Evolutionary conservation across 2,888 invertebrate genomes (phyloP).

Genomic region (Callinectes sapidus): DNA sequence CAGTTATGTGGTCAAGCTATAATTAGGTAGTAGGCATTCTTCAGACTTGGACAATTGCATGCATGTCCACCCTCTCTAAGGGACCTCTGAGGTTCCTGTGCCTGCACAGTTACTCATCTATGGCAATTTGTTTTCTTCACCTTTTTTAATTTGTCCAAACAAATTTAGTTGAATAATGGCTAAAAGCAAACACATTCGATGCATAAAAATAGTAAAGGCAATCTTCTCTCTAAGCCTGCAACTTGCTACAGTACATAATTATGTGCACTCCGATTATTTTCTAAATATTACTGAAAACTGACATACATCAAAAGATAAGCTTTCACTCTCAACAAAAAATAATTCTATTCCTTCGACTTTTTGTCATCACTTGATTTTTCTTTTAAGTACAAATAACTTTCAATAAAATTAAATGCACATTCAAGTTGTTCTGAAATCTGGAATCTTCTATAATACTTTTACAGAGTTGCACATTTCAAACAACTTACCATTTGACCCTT

Average conservation of each 20-base stretch:
- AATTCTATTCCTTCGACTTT: background rate
- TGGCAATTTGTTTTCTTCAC: background rate
- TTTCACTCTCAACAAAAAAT: background rate
- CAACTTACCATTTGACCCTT: background rate
- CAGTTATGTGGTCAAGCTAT: background rate
- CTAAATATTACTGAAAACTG: background rate
- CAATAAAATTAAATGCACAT: background rate
- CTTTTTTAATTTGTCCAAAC: background rate
- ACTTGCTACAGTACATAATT: background rate
- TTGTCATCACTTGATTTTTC: background rate
- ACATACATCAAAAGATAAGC: background rate
- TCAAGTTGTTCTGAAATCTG: background rate
- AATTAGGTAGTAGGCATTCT: background rate
- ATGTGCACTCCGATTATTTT: background rate
- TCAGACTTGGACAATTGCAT: background rate
- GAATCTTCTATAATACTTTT: background rate
- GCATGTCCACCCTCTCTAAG: background rate
- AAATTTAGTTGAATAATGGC: background rate
- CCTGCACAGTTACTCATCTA: conserved; percentile 6
- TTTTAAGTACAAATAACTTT: background rate
- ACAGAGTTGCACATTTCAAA: background rate
- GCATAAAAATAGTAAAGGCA: background rate
- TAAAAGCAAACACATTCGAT: background rate
- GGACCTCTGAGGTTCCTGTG: background rate
- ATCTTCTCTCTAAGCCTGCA: background rate